These are phyloP conservation scores for Parazoanthus darwini DNA, from an alignment of 92 coral and sea anemone species.

Conservation along the genomic window DNA sequence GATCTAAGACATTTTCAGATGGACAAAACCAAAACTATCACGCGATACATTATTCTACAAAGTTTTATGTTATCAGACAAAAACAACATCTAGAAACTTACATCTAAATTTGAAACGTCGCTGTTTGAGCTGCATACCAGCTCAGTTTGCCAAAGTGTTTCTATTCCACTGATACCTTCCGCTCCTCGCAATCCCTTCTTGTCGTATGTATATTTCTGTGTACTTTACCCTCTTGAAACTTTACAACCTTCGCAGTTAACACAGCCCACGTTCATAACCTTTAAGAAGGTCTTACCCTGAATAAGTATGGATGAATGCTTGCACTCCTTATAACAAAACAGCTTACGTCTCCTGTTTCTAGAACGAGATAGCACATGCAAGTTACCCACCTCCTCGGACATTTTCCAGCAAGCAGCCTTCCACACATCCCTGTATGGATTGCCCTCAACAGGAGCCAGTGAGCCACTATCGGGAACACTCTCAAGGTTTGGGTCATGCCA, in stretches of 20 bases:
- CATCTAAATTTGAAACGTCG: background rate
- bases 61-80: background rate
- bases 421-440: conserved; percentile 90
- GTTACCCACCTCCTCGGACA: conserved; percentile 73
- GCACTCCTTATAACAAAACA: background rate
- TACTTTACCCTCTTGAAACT: no score
- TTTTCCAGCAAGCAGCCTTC: conserved; percentile 89
- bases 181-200: background rate
- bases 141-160: background rate
- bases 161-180: background rate
- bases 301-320: background rate
- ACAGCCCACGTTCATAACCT: background rate
- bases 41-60: no score
- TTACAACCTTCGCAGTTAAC: background rate
- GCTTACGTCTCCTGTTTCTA: background rate
- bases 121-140: background rate
- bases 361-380: background rate
- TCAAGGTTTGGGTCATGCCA: conserved; percentile 87
- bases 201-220: background rate
- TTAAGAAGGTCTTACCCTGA: background rate
- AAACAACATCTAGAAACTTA: background rate
- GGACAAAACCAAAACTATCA: no score
- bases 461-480: conserved; percentile 61
- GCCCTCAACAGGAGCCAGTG: conserved; percentile 76
- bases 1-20: no score